Evolutionary conservation across 2,113 vertebrate genomes (phyloP).

Genomic region (Nettapus auritus): DNA sequence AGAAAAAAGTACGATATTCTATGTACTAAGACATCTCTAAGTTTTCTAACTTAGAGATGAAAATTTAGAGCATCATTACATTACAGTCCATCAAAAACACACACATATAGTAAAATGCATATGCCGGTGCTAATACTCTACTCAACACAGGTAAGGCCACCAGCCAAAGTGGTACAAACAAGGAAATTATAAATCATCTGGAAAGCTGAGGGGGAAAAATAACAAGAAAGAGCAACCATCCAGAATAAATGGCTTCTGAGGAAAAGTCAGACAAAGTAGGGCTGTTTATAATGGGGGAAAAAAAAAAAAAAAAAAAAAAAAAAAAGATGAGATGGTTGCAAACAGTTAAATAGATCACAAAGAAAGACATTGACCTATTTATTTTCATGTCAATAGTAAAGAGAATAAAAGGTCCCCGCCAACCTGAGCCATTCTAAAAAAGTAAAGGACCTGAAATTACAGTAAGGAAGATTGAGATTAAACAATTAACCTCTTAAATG

Average conservation of each 20-base stretch:
- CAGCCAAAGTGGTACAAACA: neutral
- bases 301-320: neutral
- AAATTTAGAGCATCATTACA: neutral
- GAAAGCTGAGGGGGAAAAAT: neutral
- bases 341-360: neutral
- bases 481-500: neutral
- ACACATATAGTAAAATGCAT: neutral
- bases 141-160: neutral
- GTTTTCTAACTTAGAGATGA: neutral
- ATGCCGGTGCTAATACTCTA: neutral
- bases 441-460: neutral
- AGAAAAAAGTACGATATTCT: neutral
- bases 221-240: neutral
- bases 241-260: neutral
- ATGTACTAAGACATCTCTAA: neutral
- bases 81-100: neutral
- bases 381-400: neutral
- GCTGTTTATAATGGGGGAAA: neutral
- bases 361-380: neutral
- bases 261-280: neutral
- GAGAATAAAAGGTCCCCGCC: neutral
- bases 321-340: neutral
- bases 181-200: neutral
- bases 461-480: neutral
- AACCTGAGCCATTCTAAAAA: neutral